Conservation (phyloP, 2,888 invertebrate genomes). For the Rhopalosiphum nymphaeae region DNA sequence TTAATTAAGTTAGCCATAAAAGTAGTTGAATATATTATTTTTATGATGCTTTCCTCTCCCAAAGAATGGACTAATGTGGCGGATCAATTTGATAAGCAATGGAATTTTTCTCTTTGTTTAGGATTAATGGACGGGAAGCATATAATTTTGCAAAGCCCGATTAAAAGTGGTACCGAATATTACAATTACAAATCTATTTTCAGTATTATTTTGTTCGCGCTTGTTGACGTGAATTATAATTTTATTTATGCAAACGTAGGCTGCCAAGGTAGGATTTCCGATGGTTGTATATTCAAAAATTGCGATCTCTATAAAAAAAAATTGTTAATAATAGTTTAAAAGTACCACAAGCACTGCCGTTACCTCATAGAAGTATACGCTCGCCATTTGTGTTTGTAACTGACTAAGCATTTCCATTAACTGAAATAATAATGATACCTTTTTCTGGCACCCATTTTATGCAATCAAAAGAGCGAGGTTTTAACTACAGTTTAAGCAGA, state of each 20-base stretch:
- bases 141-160: not conserved
- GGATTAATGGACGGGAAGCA: slow-evolving; percentile 6
- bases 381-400: not conserved
- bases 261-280: not conserved
- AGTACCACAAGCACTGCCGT: not conserved
- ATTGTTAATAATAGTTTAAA: not conserved
- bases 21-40: no score
- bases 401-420: not conserved
- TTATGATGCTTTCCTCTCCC: not conserved
- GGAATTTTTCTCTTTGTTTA: not conserved
- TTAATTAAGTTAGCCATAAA: no score
- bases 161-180: not conserved
- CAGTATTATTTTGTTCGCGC: not conserved
- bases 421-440: not conserved
- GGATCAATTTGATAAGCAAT: not conserved
- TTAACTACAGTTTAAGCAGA: slow-evolving; percentile 7
- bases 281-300: not conserved
- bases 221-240: not conserved
- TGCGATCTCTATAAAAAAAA: not conserved
- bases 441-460: not conserved
- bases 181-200: not conserved
- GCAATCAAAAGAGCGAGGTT: not conserved
- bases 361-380: not conserved
- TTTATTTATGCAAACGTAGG: not conserved
- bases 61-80: not conserved